Percentiles rank a stretch among this genome's conserved stretches.
Conservation (phyloP, 2,113 vertebrate genomes). For the Rhynchopsitta pachyrhyncha region DNA sequence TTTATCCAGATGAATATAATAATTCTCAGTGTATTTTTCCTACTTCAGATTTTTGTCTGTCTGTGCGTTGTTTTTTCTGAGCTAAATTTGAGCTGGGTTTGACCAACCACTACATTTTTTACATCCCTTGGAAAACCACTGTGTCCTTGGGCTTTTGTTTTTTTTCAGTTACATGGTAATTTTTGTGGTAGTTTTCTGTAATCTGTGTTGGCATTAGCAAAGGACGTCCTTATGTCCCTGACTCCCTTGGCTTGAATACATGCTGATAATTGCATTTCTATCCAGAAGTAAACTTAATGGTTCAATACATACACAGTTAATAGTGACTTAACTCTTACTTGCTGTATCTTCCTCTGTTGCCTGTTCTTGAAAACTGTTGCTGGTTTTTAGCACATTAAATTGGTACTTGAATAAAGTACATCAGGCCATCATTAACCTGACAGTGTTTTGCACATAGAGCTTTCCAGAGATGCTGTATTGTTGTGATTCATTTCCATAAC, state of each 20-base stretch:
- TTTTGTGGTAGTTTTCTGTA: not conserved
- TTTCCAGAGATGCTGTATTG: not conserved
- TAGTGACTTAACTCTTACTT: not conserved
- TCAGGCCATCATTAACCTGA: not conserved
- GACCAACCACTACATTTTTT: not conserved
- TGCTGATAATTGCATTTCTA: slow-evolving; percentile 25
- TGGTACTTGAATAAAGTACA: not conserved
- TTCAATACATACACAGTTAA: slow-evolving; percentile 13
- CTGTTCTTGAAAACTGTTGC: not conserved
- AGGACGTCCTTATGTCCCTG: not conserved
- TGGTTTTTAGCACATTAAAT: not conserved
- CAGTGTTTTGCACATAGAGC: not conserved
- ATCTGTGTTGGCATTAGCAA: slow-evolving; percentile 27
- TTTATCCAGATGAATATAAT: not conserved
- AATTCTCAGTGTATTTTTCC: not conserved
- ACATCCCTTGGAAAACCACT: not conserved
- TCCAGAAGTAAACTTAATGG: not conserved
- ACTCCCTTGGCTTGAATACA: not conserved
- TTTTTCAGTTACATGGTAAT: not conserved
- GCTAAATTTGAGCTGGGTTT: not conserved
- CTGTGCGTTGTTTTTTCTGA: not conserved
- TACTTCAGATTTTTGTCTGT: not conserved
- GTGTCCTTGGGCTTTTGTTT: slow-evolving; percentile 1
- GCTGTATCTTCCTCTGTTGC: not conserved
- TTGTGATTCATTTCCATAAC: not conserved